Base-by-base conservation (phyloP, 1,140 invertebrate genomes). In the Drosophila nannoptera region DNA sequence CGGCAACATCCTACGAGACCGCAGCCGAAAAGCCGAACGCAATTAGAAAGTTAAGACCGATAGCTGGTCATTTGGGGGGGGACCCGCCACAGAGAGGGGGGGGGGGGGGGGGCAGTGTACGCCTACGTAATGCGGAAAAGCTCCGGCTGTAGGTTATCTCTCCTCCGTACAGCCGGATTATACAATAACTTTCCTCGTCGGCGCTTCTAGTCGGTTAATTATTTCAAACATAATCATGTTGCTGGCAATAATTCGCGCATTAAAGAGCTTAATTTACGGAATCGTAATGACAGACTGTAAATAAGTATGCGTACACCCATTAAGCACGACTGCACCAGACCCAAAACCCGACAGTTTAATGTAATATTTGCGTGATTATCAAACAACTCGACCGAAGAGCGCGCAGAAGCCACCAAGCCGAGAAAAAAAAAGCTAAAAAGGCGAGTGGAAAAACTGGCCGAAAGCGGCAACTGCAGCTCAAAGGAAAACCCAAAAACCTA, bases 241-340 rank as follows among this genome's bases (percentile, higher is more conserved):
- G 70, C 76, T 61, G 48, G 38, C 69, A 86, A 75, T 69, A 86
- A 86, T 84, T 84, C 80, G 83, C 81, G 81, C 80, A 84, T 86
- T 84, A 84, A 84, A 83, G 86, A 86, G 77, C 68, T 86, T 80
- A 84, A 80, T 84, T 86, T 84, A 80, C 76, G 77, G 77, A 80
- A 84, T 80, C 76, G 66, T 83, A 83, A 83, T 80, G 80, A 86
- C 80, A 86, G 76, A 49, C 81, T 75, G 76, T 84, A 86, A 83
- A 84, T 83, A 78, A 78, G 75, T 78, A 76, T 66, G 60, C 80
- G 80, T 84, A 77, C 81, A 80, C 73, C 80, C 81, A 83, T 83
- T 83, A 83, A 42, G 36, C 59, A 58, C 40, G n/a, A 29, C 45
- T 48, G 22, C 45, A 53, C 42, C 59, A 68, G 62, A 64, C 45